These are phyloP conservation scores for Lycaon pictus DNA, from an alignment of 2,113 vertebrate species.

Conservation along the genomic window DNA sequence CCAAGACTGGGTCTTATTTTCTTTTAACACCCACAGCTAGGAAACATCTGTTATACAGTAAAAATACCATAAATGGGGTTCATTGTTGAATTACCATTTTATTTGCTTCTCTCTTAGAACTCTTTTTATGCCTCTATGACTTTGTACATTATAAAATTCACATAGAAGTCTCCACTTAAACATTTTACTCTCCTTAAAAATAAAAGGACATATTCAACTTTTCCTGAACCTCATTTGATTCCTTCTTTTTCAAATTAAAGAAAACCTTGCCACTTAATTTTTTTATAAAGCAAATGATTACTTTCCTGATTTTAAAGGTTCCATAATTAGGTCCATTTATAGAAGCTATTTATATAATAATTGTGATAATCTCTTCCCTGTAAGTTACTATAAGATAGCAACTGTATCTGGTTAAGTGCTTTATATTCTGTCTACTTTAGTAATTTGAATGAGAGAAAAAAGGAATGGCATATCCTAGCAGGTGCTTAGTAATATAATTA, in stretches of 20 bases:
- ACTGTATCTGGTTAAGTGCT: neutral
- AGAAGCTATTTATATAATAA: constrained; percentile 31
- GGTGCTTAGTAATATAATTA: constrained; percentile 22
- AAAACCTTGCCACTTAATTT: neutral
- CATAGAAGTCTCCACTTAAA: constrained; percentile 7
- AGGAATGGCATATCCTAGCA: neutral
- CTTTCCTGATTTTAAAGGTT: constrained; percentile 36
- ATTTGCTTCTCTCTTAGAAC: neutral
- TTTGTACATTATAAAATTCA: constrained; percentile 51
- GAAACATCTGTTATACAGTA: constrained; percentile 21
- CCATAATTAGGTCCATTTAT: neutral
- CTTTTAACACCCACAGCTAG: neutral
- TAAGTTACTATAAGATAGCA: neutral
- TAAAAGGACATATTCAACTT: neutral
- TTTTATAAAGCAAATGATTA: constrained; percentile 46
- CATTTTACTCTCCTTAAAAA: constrained; percentile 28
- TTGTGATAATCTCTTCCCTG: neutral
- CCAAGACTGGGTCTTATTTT: constrained; percentile 15
- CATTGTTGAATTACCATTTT: constrained; percentile 9
- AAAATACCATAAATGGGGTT: neutral
- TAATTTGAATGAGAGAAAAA: constrained; percentile 27
- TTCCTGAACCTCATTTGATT: neutral
- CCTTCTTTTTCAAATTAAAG: constrained; percentile 17
- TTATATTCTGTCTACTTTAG: constrained; percentile 46
- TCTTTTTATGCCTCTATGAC: neutral